Base-by-base conservation (phyloP, 2,113 vertebrate species). In the Paradisaea rubra region DNA sequence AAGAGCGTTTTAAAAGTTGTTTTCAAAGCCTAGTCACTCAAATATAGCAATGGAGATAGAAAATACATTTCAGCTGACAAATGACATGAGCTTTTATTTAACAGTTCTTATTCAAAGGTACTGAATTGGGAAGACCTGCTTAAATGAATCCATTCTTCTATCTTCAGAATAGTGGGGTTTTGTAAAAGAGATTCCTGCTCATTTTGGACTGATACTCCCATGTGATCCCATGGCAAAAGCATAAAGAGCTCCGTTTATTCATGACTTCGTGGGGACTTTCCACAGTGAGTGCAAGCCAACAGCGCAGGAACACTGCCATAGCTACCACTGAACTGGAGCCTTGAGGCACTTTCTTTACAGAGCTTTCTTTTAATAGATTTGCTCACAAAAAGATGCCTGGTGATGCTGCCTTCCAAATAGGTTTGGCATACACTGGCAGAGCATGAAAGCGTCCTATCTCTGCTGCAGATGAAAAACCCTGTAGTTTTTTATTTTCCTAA, bases 11-110 rank as follows among this genome's bases (percentile, higher is more conserved):
- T 11, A 44, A 52, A 84, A 84, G 61, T 63, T 86, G 33, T 78
- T 95, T 90, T 88, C 83, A 83, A 71, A 76, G 59, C 68, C 49
- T 44, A 71, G 24, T 81, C 31, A 54, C 74, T 78, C 76, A 88
- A 83, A 54, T 81, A 56, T 33, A 57, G n/a, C 53, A 74, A 60
- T 17, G 56, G 25, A 52, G 60, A 33, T 68, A 88, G 83, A 95
- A 96, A 96, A 86, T 81, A 78, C 71, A 52, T 94, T 95, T 95
- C 94, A 95, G 83, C 80, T 91, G 92, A 91, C 86, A 90, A 86
- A 86, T 84, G 24, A 73, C 92, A 71, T 15, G 54, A 88, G 41
- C 76, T 83, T 93, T 92, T 88, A 78, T 86, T 95, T 77, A 92
- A 73, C 80, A 91, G n/a, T 31, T 73, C 30, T 77, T 90, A 88